Conservation (phyloP, 53 echinoderm and acorn worm genomes). For the Mesocentrotus franciscanus region DNA sequence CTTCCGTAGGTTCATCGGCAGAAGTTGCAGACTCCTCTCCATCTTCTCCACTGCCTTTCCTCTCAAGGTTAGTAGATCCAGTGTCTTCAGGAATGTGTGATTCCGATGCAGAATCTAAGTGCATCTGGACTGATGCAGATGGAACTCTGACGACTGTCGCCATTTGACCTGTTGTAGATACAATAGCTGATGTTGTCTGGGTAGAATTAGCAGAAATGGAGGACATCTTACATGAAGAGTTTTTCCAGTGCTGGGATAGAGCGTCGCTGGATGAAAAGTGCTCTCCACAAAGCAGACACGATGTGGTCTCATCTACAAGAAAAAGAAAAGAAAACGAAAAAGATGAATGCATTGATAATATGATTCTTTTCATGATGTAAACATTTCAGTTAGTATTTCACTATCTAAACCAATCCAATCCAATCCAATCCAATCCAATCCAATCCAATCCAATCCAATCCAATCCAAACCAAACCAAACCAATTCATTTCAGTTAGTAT, state of each 20-base stretch:
- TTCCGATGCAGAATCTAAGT: background rate
- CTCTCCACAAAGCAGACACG: constrained; percentile 32
- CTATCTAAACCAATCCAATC: too few species aligned
- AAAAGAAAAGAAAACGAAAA: background rate
- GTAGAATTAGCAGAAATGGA: background rate
- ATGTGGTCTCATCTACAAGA: constrained; percentile 19
- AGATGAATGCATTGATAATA: background rate
- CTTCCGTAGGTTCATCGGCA: background rate
- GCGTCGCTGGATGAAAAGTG: background rate
- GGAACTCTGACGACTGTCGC: background rate
- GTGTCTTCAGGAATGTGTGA: background rate
- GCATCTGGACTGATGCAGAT: background rate
- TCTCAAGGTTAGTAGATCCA: background rate
- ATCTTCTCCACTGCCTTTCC: background rate
- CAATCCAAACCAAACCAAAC: too few species aligned
- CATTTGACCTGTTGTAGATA: background rate
- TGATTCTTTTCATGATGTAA: background rate
- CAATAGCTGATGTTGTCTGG: background rate
- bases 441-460: too few species aligned
- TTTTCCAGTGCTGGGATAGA: constrained; percentile 18
- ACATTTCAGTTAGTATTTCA: too few species aligned
- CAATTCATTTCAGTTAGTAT: too few species aligned
- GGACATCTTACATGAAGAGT: background rate
- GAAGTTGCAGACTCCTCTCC: background rate
- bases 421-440: too few species aligned